Percentiles rank a stretch among this genome's conserved stretches.
Conservation (phyloP, 2,797 vertebrate species). For the Furcifer pardalis region DNA sequence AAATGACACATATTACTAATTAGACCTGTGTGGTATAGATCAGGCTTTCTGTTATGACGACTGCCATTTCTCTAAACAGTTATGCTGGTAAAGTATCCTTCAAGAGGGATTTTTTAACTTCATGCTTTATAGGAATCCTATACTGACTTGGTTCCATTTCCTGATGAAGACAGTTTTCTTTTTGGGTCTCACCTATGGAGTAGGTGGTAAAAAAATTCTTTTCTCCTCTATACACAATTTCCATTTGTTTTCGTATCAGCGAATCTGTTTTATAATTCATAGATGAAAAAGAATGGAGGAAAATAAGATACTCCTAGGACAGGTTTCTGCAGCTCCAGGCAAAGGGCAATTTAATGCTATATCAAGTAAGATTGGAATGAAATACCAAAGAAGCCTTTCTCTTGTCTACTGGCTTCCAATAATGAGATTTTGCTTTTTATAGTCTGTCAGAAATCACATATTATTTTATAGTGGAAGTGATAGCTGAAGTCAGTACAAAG, state of each 20-base stretch:
- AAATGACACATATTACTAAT: constrained; percentile 46
- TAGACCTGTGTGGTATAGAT: constrained; percentile 54
- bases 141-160: constrained; percentile 59
- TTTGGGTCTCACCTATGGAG: constrained; percentile 68
- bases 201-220: constrained; percentile 57
- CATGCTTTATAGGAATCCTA: constrained; percentile 38
- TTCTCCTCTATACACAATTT: constrained; percentile 65
- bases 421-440: constrained; percentile 70
- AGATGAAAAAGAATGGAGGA: constrained; percentile 67
- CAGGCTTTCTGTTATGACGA: constrained; percentile 58
- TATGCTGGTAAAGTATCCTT: constrained; percentile 63
- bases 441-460: constrained; percentile 63
- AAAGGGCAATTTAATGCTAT: constrained; percentile 64
- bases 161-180: constrained; percentile 59
- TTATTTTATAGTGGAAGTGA: constrained; percentile 57
- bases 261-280: constrained; percentile 67
- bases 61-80: constrained; percentile 65
- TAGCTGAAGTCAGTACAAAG: constrained; percentile 7
- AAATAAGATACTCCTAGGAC: constrained; percentile 61
- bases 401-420: constrained; percentile 56
- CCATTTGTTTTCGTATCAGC: constrained; percentile 68
- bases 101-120: constrained; percentile 52
- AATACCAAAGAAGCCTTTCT: constrained; percentile 61
- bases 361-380: constrained; percentile 54
- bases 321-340: constrained; percentile 62